phyloP scores from a whole-genome alignment of 2,797 vertebrate species.

The Darevskia mixta region DNA sequence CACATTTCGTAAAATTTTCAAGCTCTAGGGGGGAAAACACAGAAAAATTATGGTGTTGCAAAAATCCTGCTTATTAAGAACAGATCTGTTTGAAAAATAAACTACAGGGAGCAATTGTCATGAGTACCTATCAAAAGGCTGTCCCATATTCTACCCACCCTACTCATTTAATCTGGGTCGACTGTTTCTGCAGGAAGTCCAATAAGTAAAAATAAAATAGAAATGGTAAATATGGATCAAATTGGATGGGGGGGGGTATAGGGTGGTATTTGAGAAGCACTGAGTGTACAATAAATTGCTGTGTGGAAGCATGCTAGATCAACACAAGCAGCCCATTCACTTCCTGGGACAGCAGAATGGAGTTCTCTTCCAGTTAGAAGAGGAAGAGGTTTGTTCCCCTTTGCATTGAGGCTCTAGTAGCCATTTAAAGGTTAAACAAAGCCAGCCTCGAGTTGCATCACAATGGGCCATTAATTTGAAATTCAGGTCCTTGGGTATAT shows the following conservation, averaged over 20 bases:
- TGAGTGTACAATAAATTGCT: neutral
- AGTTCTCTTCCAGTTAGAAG: neutral
- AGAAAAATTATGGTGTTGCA: neutral
- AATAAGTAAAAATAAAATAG: too few species aligned
- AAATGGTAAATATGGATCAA: too few species aligned
- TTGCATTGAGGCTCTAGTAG: neutral
- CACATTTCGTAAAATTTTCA: constrained; percentile 81
- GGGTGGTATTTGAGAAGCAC: neutral
- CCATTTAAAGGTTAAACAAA: neutral
- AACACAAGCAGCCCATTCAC: neutral
- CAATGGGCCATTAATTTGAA: neutral
- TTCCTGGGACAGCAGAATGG: neutral
- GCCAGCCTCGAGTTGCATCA: neutral
- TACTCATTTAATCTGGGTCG: too few species aligned
- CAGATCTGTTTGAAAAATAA: constrained; percentile 13
- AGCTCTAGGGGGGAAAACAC: constrained; percentile 69
- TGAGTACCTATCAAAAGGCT: neutral
- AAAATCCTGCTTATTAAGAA: neutral
- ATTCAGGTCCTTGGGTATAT: neutral
- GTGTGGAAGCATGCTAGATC: neutral
- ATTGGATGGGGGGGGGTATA: too few species aligned
- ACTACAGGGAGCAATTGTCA: constrained; percentile 29
- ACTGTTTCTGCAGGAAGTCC: too few species aligned
- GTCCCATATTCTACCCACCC: too few species aligned
- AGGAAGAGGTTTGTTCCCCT: neutral